These are phyloP conservation scores for Dasypus novemcinctus DNA, from an alignment of 2,113 vertebrate species.

Conservation along the genomic window DNA sequence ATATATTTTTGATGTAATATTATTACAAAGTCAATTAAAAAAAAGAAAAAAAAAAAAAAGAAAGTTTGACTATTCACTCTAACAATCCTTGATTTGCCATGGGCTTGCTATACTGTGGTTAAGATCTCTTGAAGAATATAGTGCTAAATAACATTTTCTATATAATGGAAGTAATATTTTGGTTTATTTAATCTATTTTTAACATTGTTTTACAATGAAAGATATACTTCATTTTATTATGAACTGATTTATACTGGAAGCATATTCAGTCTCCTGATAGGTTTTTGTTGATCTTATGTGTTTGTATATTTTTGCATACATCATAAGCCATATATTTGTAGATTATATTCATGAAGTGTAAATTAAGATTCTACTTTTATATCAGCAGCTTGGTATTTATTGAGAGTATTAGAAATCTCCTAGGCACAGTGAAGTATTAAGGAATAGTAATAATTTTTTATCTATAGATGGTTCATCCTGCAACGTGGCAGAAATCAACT, in stretches of 20 bases:
- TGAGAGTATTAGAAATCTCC: neutral
- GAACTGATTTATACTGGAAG: neutral
- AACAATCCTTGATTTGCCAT: neutral
- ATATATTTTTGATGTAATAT: too few species aligned
- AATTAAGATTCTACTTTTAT: slow-evolving; percentile 14
- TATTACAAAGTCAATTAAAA: too few species aligned
- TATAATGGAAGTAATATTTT: neutral
- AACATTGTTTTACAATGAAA: slow-evolving; percentile 33
- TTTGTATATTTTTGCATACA: too few species aligned
- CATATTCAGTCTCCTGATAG: too few species aligned
- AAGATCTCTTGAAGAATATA: slow-evolving; percentile 7
- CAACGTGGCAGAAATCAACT: slow-evolving; percentile 19
- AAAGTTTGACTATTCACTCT: neutral
- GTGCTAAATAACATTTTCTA: slow-evolving; percentile 42
- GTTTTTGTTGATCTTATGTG: too few species aligned
- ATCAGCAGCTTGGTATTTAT: neutral
- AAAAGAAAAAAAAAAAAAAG: too few species aligned
- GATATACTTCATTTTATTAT: slow-evolving; percentile 19
- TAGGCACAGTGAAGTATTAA: neutral
- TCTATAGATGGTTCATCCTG: neutral
- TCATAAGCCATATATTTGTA: too few species aligned
- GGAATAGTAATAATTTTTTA: neutral
- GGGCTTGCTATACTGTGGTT: neutral
- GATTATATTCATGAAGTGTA: neutral
- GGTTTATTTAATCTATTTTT: slow-evolving; percentile 6